phyloP scores from a whole-genome alignment of 2,797 vertebrate species.

The Coluber constrictor region DNA sequence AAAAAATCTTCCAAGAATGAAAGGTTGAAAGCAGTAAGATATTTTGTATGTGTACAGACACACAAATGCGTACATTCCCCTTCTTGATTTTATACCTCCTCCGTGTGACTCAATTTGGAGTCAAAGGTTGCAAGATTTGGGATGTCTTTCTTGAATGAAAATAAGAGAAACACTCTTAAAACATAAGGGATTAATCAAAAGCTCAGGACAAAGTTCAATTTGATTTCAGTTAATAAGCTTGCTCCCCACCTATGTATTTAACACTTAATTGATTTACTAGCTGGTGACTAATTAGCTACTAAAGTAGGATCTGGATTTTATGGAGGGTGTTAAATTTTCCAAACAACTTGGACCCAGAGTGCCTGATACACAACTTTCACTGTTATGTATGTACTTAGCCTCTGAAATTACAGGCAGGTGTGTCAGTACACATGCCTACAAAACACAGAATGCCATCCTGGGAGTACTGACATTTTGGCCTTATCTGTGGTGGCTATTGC shows the following conservation, averaged over 20 bases:
- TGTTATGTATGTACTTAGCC: background rate
- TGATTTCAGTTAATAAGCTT: background rate
- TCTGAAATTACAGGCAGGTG: background rate
- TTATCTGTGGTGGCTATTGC: background rate
- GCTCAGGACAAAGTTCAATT: background rate
- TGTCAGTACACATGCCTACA: background rate
- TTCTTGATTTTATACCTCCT: background rate
- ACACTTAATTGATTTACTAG: background rate
- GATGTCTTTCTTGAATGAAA: background rate
- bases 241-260: background rate
- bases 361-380: background rate
- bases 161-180: background rate
- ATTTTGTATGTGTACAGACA: background rate
- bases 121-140: background rate
- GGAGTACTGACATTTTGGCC: background rate
- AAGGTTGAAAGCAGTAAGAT: background rate
- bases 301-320: background rate
- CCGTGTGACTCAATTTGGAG: background rate
- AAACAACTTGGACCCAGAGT: background rate
- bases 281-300: background rate
- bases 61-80: background rate
- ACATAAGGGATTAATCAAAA: background rate
- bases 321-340: background rate
- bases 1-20: background rate
- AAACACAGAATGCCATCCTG: background rate